These are phyloP conservation scores for Neosalanx taihuensis DNA, from an alignment of 2,797 vertebrate genomes.

Conservation along the genomic window DNA sequence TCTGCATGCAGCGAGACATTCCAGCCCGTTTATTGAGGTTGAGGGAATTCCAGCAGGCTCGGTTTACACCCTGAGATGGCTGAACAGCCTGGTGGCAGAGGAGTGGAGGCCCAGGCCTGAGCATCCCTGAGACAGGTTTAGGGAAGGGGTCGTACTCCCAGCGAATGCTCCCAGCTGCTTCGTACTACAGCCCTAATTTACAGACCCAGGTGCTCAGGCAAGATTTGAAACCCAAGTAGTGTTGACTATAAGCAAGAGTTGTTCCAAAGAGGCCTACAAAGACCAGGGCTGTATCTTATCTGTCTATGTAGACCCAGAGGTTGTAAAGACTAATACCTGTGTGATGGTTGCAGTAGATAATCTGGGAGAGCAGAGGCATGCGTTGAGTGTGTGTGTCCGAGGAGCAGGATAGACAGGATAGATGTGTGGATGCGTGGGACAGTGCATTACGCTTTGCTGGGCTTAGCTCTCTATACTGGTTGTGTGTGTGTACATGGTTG, in stretches of 20 bases:
- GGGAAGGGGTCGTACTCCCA: constrained; percentile 40
- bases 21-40: constrained; percentile 64
- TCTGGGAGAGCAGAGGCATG: constrained; percentile 9
- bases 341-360: constrained; percentile 15
- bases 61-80: constrained; percentile 64
- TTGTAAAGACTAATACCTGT: constrained; percentile 33
- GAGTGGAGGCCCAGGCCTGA: constrained; percentile 50
- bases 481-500: no score
- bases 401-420: background rate
- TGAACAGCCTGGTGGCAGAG: constrained; percentile 59
- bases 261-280: constrained; percentile 44
- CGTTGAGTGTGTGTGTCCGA: constrained; percentile 4
- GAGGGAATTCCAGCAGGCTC: constrained; percentile 58
- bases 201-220: constrained; percentile 67
- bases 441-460: no score
- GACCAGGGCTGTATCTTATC: constrained; percentile 41
- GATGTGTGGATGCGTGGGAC: no score
- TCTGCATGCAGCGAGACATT: constrained; percentile 45
- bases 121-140: constrained; percentile 55
- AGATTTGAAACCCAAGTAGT: constrained; percentile 61
- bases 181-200: constrained; percentile 50
- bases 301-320: constrained; percentile 25
- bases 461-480: no score
- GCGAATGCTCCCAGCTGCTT: constrained; percentile 62
- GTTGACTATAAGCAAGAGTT: constrained; percentile 49